Conservation (phyloP, 2,113 vertebrate genomes). For the Phaethornis superciliosus region DNA sequence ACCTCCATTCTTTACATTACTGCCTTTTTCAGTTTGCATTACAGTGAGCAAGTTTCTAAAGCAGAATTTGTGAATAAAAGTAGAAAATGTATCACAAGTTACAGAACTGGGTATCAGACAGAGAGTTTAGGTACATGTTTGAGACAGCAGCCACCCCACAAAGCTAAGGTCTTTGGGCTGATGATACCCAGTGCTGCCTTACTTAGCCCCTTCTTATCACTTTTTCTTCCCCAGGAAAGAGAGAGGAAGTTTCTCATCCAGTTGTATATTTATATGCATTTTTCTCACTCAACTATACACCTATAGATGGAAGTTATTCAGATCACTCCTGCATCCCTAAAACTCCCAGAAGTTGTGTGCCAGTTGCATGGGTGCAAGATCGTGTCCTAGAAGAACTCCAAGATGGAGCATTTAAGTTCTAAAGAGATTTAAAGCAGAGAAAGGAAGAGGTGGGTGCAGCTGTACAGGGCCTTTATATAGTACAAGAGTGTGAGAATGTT, state of each 20-base stretch:
- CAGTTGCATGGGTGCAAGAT: conserved; percentile 21
- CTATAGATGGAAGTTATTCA: neutral
- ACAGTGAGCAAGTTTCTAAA: neutral
- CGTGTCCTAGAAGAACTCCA: conserved; percentile 43
- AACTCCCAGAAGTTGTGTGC: conserved; percentile 1
- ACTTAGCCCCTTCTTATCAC: neutral
- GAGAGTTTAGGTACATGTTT: neutral
- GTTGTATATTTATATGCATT: neutral
- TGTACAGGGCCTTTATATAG: conserved; percentile 73
- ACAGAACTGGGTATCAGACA: neutral
- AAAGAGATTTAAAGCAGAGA: conserved; percentile 58
- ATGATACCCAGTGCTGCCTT: neutral
- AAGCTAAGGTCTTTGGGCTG: neutral
- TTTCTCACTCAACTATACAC: neutral
- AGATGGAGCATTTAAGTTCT: conserved; percentile 8
- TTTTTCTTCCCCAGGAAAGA: neutral
- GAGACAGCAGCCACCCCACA: neutral
- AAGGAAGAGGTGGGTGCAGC: conserved; percentile 62
- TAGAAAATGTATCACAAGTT: neutral
- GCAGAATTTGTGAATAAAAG: neutral
- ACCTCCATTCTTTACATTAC: neutral
- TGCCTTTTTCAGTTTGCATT: neutral
- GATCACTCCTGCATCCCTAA: neutral
- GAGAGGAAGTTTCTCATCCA: neutral
- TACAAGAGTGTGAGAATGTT: conserved; percentile 61